A percentile compares a stretch with the other conserved stretches of the same genome.
Evolutionary conservation across 2,113 vertebrate species (phyloP).

Genomic region (Rissa tridactyla): DNA sequence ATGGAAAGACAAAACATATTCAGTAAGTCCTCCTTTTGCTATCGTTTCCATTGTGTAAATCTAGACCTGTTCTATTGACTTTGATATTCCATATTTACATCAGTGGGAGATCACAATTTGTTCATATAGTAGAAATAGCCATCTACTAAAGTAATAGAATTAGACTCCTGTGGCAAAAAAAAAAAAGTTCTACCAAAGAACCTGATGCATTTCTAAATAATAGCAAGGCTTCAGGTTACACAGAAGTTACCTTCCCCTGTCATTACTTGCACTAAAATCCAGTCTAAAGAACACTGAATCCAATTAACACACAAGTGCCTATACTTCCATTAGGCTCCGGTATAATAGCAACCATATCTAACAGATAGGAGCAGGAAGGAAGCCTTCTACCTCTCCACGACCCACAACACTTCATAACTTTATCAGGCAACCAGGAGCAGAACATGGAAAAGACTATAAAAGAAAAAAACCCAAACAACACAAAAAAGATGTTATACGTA

Average conservation of each 20-base stretch:
- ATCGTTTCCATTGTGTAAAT: neutral
- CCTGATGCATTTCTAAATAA: neutral
- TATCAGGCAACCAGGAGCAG: neutral
- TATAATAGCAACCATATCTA: neutral
- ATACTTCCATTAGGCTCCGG: neutral
- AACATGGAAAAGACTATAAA: neutral
- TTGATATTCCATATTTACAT: neutral
- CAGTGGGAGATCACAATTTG: neutral
- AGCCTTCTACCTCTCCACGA: neutral
- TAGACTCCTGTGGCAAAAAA: neutral
- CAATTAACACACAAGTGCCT: neutral
- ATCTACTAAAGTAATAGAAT: neutral
- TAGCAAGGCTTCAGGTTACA: neutral
- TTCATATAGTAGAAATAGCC: neutral
- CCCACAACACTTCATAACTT: neutral
- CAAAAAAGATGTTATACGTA: slow-evolving; percentile 5
- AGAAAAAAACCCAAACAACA: neutral
- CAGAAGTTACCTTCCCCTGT: neutral
- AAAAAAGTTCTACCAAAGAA: neutral
- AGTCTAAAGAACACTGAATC: neutral
- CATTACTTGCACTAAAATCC: neutral
- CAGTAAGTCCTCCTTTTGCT: neutral
- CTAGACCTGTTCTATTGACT: neutral
- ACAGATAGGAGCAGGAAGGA: neutral
- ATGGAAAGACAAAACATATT: neutral